These are phyloP conservation scores for Corella eumyota DNA, from an alignment of 23 tunicate genomes.

Conservation along the genomic window DNA sequence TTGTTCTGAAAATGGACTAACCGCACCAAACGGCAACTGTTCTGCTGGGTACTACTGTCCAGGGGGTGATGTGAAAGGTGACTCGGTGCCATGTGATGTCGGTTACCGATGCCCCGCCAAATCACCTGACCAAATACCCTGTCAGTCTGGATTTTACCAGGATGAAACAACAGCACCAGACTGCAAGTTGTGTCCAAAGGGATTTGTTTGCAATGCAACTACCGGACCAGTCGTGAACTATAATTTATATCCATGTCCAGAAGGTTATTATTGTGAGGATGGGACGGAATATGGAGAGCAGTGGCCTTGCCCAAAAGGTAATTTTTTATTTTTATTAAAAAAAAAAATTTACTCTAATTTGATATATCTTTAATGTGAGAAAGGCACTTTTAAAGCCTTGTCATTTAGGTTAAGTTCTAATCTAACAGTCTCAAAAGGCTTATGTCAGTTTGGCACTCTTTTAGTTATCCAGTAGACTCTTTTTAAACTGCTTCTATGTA, in stretches of 20 bases:
- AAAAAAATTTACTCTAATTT: no score
- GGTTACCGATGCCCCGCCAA: slow-evolving; percentile 54
- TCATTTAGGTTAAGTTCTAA: no score
- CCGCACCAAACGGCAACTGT: slow-evolving; percentile 54
- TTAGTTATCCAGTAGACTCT: no score
- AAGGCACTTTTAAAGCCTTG: no score
- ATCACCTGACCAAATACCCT: slow-evolving; percentile 24
- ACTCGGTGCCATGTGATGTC: slow-evolving; percentile 38
- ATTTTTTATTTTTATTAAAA: background rate
- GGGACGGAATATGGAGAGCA: slow-evolving; percentile 62
- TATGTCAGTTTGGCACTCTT: no score
- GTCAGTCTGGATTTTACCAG: slow-evolving; percentile 80
- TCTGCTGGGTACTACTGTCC: slow-evolving; percentile 83
- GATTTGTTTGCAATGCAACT: slow-evolving; percentile 69
- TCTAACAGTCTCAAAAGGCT: no score
- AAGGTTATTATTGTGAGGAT: slow-evolving; percentile 67
- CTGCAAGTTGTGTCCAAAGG: slow-evolving; percentile 74
- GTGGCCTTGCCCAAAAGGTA: slow-evolving; percentile 73
- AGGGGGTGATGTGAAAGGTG: slow-evolving; percentile 42
- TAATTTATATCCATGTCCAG: slow-evolving; percentile 48
- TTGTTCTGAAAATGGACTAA: slow-evolving; percentile 40
- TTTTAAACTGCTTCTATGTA: no score
- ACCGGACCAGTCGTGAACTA: slow-evolving; percentile 47
- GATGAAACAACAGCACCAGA: slow-evolving; percentile 11
- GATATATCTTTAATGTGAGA: no score